Evolutionary conservation across 2,888 invertebrate species (phyloP), one percentile per base, ranked within the genome.

Genomic region (Philopedon plagiatum): DNA sequence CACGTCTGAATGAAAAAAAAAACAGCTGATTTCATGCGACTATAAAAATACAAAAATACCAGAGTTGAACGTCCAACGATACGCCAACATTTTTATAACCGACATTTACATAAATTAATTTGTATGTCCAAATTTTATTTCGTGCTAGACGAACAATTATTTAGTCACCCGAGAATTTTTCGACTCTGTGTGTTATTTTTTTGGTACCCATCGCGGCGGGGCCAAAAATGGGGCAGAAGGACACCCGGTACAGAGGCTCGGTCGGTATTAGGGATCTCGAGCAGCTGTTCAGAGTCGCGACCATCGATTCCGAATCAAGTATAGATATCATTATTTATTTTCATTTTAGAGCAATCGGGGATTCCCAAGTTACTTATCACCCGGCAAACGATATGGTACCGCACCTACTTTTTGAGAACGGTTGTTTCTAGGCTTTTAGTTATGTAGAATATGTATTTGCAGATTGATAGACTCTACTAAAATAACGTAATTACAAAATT

Each of bases 161-260:
- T 54, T 54, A 54, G 51, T 54, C 51, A 54, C n/a, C 51, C 51
- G 51, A 54, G 29, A 54, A 54, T 54, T 54, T 23, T 46, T 46
- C 21, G 46, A 19, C 23, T 46, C 18, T 5, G 8, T 34, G 8
- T 44, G 1, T 1, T n/a, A n/a, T 21, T 46, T 54, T 54, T 51
- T 51, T 29, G 5, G 29, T 18, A 26, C 29, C 8, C 51, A 18
- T 29, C 29, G 15, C 29, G 51, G n/a, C 2, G 39, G 21, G 44
- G 44, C 44, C 51, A 29, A 54, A 54, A 54, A 54, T 54, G 15
- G 29, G 51, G 15, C 51, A 29, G 23, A 26, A 21, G 26, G 9
- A 29, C 15, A 29, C 13, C 15, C 5, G n/a, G 19, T 19, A n/a
- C n/a, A n/a, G n/a, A 13, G 13, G 39, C 39, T 11, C 39, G 5